Evolutionary conservation across 1,140 invertebrate species (phyloP).

Genomic region (Drosophila nikananu): DNA sequence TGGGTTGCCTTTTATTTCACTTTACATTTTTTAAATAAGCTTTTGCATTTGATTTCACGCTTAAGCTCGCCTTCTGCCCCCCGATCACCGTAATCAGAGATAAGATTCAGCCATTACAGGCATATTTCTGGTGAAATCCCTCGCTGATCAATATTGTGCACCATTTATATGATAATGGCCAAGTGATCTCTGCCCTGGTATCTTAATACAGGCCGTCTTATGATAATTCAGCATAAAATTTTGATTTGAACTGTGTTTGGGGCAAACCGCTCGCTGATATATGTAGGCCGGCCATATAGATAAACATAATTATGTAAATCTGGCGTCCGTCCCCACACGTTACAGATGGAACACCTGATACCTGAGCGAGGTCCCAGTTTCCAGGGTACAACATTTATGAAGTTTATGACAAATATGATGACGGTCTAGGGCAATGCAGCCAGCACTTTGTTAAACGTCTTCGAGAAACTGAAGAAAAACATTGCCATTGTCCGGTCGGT

Average conservation of each 20-base stretch:
- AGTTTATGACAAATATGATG: conserved; percentile 82
- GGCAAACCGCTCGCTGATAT: conserved; percentile 47
- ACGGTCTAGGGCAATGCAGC: conserved; percentile 69
- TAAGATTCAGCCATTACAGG: conserved; percentile 25
- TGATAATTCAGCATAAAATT: conserved; percentile 48
- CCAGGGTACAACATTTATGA: conserved; percentile 58
- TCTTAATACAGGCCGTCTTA: conserved; percentile 57
- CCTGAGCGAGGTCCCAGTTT: conserved; percentile 12
- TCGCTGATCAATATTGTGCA: conserved; percentile 37
- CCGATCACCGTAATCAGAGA: conserved; percentile 29
- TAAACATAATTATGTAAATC: conserved; percentile 81
- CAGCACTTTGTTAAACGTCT: conserved; percentile 56
- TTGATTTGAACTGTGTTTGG: conserved; percentile 26
- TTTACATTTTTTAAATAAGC: conserved; percentile 19
- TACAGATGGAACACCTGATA: conserved; percentile 56
- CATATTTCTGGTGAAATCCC: conserved; percentile 43
- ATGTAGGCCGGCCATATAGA: conserved; percentile 54
- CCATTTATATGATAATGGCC: conserved; percentile 52
- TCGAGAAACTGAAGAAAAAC: conserved; percentile 33
- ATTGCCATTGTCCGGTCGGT: conserved; percentile 58
- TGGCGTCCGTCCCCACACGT: conserved; percentile 60
- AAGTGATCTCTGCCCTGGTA: conserved; percentile 32
- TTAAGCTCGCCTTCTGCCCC: not conserved
- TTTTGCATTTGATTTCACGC: conserved; percentile 42
- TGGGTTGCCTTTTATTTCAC: conserved; percentile 19